These are phyloP conservation scores for Dicrostonyx torquatus DNA, from an alignment of 2,797 vertebrate genomes.

Conservation along the genomic window DNA sequence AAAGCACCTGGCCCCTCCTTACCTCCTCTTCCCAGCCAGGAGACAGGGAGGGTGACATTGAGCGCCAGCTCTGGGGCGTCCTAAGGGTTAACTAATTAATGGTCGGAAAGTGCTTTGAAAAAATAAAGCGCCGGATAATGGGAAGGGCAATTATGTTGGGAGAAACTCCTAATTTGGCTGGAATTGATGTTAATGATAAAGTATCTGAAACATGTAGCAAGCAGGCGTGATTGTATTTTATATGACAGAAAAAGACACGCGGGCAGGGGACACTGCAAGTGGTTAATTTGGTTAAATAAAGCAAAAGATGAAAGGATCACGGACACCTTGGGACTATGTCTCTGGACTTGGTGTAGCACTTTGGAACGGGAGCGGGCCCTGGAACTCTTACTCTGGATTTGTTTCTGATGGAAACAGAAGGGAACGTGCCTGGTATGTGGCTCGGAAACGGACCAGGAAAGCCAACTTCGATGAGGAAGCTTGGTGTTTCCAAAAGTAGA, in stretches of 20 bases:
- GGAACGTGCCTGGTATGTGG: conserved; percentile 27
- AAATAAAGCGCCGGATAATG: conserved; percentile 84
- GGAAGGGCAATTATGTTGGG: conserved; percentile 84
- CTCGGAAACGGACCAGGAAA: background rate
- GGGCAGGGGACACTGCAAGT: conserved; percentile 80
- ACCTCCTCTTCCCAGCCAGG: conserved; percentile 55
- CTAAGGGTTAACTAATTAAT: conserved; percentile 85
- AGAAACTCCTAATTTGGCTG: conserved; percentile 83
- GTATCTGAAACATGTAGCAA: conserved; percentile 81
- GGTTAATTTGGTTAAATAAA: conserved; percentile 87
- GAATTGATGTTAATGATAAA: conserved; percentile 82
- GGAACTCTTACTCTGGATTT: conserved; percentile 67
- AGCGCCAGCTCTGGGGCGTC: conserved; percentile 73
- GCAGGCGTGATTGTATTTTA: conserved; percentile 78
- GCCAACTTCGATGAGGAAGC: background rate
- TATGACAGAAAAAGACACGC: conserved; percentile 76
- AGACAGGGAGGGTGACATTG: conserved; percentile 82
- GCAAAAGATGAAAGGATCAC: conserved; percentile 84
- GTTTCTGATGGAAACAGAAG: conserved; percentile 68
- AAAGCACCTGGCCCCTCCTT: conserved; percentile 54
- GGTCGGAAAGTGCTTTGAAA: conserved; percentile 84
- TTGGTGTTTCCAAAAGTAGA: rapidly evolving
- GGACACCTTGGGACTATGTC: conserved; percentile 75
- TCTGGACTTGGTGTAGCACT: conserved; percentile 81
- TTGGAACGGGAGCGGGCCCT: conserved; percentile 76